Evolutionary conservation across 2,113 vertebrate genomes (phyloP).

Genomic region (Melanotaenia duboulayi): DNA sequence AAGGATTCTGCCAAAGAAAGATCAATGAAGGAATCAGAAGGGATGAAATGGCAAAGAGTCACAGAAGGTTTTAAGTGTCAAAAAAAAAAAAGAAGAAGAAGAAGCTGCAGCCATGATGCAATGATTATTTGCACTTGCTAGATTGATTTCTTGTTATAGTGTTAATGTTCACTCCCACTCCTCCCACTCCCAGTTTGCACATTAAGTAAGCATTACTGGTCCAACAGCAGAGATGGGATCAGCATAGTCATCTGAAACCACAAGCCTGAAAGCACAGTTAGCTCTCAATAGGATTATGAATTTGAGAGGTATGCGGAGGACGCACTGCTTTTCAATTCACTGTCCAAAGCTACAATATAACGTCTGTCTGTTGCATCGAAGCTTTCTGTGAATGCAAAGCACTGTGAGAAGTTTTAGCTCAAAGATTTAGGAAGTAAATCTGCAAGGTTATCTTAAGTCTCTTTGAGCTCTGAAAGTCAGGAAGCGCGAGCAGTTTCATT

Average conservation of each 20-base stretch:
- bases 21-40: constrained; percentile 64
- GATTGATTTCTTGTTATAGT: constrained; percentile 60
- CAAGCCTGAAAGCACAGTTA: constrained; percentile 25
- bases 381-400: constrained; percentile 54
- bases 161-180: constrained; percentile 37
- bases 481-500: constrained; percentile 63
- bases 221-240: constrained; percentile 24
- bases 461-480: constrained; percentile 70
- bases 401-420: constrained; percentile 50
- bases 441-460: constrained; percentile 74
- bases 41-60: constrained; percentile 38
- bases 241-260: constrained; percentile 20
- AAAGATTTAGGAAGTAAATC: constrained; percentile 65
- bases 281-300: constrained; percentile 38
- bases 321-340: constrained; percentile 48
- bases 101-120: constrained; percentile 24
- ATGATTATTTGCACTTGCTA: constrained; percentile 54
- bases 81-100: constrained; percentile 7
- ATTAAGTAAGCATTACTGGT: constrained; percentile 54
- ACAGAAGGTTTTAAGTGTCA: constrained; percentile 37
- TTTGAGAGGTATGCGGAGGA: constrained; percentile 56
- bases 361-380: constrained; percentile 45
- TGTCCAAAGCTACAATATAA: constrained; percentile 54
- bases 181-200: constrained; percentile 43
- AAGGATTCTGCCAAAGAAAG: constrained; percentile 60